phyloP scores from a whole-genome alignment of 2,888 invertebrate genomes.

The Drosophila merina region DNA sequence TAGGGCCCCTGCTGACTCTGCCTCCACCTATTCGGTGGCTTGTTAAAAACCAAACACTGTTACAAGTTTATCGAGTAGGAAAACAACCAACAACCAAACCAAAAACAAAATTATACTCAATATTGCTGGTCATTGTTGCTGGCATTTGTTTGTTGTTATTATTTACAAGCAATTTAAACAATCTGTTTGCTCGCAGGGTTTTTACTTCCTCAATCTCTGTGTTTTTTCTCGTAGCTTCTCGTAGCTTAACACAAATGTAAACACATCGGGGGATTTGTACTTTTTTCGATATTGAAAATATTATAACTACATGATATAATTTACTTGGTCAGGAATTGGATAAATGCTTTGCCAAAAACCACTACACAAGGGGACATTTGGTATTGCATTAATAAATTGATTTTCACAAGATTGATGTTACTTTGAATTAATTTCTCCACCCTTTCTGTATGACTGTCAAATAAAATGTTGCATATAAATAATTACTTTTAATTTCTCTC shows the following conservation, averaged over 20 bases:
- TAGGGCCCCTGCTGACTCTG: not conserved
- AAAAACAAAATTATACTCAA: conserved; percentile 41
- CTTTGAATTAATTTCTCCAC: too few relatives aligned
- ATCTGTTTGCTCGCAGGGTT: conserved; percentile 57
- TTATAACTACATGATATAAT: not conserved
- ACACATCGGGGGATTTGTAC: conserved; percentile 40
- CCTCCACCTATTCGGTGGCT: conserved; percentile 44
- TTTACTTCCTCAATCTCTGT: not conserved
- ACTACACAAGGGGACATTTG: not conserved
- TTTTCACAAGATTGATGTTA: not conserved
- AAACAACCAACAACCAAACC: conserved; percentile 26
- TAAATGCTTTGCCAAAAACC: not conserved
- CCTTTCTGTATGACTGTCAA: conserved; percentile 1
- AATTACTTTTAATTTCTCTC: conserved; percentile 54
- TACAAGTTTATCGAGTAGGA: conserved; percentile 49
- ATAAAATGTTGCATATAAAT: conserved; percentile 33
- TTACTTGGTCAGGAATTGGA: not conserved
- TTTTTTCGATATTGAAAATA: conserved; percentile 21
- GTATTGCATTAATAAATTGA: not conserved
- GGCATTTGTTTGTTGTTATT: conserved; percentile 51
- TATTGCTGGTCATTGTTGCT: conserved; percentile 48
- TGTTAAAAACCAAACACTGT: conserved; percentile 57
- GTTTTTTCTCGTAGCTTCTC: conserved; percentile 14
- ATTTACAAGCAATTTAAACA: conserved; percentile 73
- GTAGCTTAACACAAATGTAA: conserved; percentile 61